Conservation (phyloP, 2,888 invertebrate species). For the Euphydryas editha region DNA sequence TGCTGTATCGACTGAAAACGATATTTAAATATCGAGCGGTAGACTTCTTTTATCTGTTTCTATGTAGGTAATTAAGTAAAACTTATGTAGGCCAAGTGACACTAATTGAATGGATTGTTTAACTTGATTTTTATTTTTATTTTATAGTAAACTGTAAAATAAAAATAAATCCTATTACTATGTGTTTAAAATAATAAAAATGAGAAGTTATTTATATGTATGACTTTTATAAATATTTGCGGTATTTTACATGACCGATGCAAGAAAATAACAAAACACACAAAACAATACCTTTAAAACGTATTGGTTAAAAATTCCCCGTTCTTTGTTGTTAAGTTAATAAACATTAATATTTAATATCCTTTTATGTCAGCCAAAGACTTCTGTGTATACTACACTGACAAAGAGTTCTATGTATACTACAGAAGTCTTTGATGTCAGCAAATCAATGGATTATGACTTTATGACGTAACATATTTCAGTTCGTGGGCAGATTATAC, state of each 20-base stretch:
- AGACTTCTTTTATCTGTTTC: background rate
- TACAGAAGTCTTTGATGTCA: slow-evolving; percentile 4
- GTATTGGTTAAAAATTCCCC: background rate
- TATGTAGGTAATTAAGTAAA: background rate
- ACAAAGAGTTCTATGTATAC: no score
- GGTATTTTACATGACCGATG: no score
- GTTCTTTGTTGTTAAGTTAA: background rate
- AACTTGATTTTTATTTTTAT: background rate
- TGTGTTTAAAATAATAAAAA: no score
- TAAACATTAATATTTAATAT: background rate
- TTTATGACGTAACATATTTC: slow-evolving; percentile 26
- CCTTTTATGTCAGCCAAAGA: slow-evolving; percentile 1
- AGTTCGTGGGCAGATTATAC: slow-evolving; percentile 26
- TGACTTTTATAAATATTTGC: no score
- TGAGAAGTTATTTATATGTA: background rate
- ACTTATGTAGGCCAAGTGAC: background rate
- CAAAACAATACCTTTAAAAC: background rate
- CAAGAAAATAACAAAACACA: background rate
- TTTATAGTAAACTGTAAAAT: no score
- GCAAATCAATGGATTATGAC: slow-evolving; percentile 25
- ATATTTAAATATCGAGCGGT: background rate
- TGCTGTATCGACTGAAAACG: slow-evolving; percentile 13
- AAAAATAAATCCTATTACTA: no score
- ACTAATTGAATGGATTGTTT: background rate
- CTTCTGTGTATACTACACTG: no score